A percentile compares a stretch with the other conserved stretches of the same genome.
These are phyloP conservation scores for Orchesella cincta DNA, from an alignment of 1,140 invertebrate species.

Conservation along the genomic window DNA sequence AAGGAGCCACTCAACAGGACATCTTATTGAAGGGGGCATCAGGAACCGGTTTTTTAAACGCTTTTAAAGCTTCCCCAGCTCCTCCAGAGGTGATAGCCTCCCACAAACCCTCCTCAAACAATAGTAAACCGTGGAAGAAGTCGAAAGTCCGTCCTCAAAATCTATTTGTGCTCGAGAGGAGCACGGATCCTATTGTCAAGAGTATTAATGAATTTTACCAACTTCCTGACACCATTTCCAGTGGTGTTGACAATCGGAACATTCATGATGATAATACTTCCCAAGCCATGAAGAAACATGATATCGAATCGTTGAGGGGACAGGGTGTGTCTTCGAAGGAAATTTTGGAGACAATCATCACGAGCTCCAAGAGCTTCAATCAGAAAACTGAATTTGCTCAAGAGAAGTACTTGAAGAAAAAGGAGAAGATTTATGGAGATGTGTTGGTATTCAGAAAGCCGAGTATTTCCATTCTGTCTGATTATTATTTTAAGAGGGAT, in stretches of 20 bases:
- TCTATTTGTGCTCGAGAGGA: not conserved
- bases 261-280: constrained; percentile 82
- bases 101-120: not conserved
- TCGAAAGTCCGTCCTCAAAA: not conserved
- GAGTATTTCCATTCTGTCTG: constrained; percentile 70
- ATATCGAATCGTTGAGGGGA: constrained; percentile 76
- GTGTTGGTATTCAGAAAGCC: constrained; percentile 74
- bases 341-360: constrained; percentile 82
- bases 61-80: constrained; percentile 21
- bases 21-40: constrained; percentile 37
- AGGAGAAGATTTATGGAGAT: constrained; percentile 86
- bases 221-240: not conserved
- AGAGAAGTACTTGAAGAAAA: constrained; percentile 92
- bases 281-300: constrained; percentile 77
- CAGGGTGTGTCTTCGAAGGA: constrained; percentile 74
- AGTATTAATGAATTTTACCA: constrained; percentile 13
- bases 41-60: constrained; percentile 30
- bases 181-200: not conserved
- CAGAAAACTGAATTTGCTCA: constrained; percentile 89
- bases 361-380: constrained; percentile 83
- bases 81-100: not conserved
- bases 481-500: constrained; percentile 77
- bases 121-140: not conserved
- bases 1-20: constrained; percentile 37
- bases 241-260: constrained; percentile 78